These are phyloP conservation scores for Baryphthengus martii DNA, from an alignment of 2,113 vertebrate species.

Conservation along the genomic window DNA sequence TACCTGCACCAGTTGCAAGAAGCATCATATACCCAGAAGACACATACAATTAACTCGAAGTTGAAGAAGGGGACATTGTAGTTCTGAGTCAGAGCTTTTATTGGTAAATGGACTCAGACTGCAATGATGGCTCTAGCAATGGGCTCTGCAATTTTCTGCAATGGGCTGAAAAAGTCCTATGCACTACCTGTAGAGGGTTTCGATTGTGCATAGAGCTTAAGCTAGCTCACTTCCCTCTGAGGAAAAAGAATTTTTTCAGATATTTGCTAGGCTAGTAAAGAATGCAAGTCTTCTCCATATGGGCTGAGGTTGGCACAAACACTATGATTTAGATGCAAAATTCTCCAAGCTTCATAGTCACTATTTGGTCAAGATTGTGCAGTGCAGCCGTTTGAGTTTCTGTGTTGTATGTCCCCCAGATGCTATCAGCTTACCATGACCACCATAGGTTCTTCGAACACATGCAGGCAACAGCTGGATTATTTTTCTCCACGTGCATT, in stretches of 20 bases:
- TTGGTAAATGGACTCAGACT: background rate
- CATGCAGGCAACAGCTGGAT: background rate
- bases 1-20: background rate
- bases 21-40: background rate
- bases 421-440: no score
- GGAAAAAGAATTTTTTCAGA: background rate
- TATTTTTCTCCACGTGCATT: background rate
- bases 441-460: background rate
- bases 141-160: background rate
- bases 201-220: background rate
- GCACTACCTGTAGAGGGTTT: background rate
- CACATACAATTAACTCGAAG: background rate
- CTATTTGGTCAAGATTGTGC: background rate
- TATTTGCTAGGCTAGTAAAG: background rate
- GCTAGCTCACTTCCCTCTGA: background rate
- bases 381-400: background rate
- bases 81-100: background rate
- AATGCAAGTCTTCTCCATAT: background rate
- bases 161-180: no score
- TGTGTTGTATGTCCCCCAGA: background rate
- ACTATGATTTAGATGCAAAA: background rate
- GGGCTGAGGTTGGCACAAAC: background rate
- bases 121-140: fast-evolving
- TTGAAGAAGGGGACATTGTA: background rate
- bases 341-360: background rate